Base-by-base conservation (phyloP, 2,888 invertebrate species). In the Plutella xylostella region DNA sequence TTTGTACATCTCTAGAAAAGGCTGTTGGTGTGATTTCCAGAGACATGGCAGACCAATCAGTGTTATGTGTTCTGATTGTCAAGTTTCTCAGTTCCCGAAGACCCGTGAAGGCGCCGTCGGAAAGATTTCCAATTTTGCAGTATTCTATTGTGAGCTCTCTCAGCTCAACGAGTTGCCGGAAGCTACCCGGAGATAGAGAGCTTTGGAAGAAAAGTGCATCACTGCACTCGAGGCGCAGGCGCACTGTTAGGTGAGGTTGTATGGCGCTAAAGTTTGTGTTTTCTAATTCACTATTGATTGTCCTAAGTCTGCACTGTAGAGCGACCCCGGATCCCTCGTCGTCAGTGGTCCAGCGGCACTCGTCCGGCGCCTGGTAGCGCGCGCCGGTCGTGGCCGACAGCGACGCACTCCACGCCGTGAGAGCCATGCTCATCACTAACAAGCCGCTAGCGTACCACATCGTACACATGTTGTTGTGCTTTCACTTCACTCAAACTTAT, bases 211-310 rank as follows among this genome's bases (percentile, higher is more conserved):
- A 91, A 49, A 92, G 80, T 53, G 90, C 90, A 68, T 92, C 92
- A 74, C 91, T 92, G 78, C 93, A 93, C 73, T 92, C 90, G 47
- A 93, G 86, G 50, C 90, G 85, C 56, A 93, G 75, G 45, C 90
- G 85, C 47, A 91, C 91, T 42, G 93, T 93, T 57, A 92, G 90
- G 66, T 92, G 91, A 43, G 92, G 89, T 74, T 93, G 92, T 57
- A 93, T 92, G 51, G 92, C 91, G 80, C 91, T 91, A 72, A 92
- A 92, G 68, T 92, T 92, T 48, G 92, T 92, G 70, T 91, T 91
- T 74, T 92, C 92, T 65, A 92, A 75, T 79, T 92, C 92, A 73
- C 91, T 91, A 78, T 92, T 92, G 73, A 92, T 92, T 61, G 92
- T 92, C 56, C 90, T 85, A 52, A 92, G 73, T 53, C 90, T 85